Evolutionary conservation across 2,113 vertebrate genomes (phyloP).

Genomic region (Loxodonta africana): DNA sequence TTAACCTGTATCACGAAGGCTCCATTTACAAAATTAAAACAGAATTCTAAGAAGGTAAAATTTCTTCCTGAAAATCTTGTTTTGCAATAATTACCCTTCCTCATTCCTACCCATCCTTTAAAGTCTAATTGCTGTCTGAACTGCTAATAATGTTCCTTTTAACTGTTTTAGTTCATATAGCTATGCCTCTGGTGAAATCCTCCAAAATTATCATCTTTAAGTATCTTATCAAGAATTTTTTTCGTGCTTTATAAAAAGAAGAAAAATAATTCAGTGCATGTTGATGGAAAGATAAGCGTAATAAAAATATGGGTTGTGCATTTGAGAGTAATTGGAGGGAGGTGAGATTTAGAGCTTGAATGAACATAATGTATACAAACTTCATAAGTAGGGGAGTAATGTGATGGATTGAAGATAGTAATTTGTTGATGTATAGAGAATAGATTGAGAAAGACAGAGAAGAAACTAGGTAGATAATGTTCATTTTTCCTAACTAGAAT

Average conservation of each 20-base stretch:
- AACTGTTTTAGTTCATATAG: neutral
- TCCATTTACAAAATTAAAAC: neutral
- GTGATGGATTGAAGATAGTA: neutral
- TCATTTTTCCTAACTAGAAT: neutral
- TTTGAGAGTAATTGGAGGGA: neutral
- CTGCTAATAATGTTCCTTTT: neutral
- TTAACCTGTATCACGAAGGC: no score
- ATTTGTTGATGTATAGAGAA: neutral
- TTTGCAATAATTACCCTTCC: neutral
- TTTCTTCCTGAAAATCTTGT: neutral
- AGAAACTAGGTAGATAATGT: no score
- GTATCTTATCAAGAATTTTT: neutral
- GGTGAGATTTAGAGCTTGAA: neutral
- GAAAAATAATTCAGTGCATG: neutral
- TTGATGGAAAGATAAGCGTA: neutral
- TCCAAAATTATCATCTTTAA: neutral
- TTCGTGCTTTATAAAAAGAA: neutral
- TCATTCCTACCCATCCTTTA: neutral
- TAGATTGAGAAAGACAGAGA: neutral
- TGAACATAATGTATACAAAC: neutral
- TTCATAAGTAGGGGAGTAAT: neutral
- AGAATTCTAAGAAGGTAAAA: neutral
- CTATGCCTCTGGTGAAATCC: neutral
- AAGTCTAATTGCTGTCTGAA: neutral
- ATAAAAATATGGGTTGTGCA: neutral